phyloP scores from a whole-genome alignment of 2,797 vertebrate species.

The Macrochelys suwanniensis region DNA sequence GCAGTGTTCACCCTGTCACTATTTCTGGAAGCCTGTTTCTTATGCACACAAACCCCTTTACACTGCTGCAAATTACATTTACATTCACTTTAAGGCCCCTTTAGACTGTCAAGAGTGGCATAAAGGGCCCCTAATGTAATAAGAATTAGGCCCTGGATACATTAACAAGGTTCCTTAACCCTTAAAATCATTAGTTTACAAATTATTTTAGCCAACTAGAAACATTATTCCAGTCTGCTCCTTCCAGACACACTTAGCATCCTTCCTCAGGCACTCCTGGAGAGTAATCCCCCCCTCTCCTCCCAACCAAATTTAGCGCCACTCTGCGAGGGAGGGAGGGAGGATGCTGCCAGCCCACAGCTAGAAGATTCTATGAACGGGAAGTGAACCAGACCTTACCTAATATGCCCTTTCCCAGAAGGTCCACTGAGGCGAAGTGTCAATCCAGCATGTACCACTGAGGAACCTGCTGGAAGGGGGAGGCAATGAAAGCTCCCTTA shows the following conservation, averaged over 20 bases:
- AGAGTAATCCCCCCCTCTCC: rapidly evolving
- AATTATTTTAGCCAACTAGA: not conserved
- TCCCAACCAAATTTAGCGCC: not conserved
- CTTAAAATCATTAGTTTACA: not conserved
- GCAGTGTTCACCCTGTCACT: not conserved
- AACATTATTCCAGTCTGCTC: not conserved
- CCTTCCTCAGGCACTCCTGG: not conserved
- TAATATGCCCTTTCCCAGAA: not conserved
- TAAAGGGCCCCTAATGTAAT: rapidly evolving
- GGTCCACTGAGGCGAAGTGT: not conserved
- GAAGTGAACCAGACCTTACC: not conserved
- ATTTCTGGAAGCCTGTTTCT: not conserved
- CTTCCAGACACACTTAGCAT: not conserved
- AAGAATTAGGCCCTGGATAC: not conserved
- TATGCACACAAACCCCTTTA: not conserved
- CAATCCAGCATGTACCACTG: not conserved
- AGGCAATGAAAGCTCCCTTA: not conserved
- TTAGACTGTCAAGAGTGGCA: not conserved
- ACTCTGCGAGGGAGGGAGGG: not conserved
- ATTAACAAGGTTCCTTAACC: not conserved
- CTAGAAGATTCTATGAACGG: not conserved
- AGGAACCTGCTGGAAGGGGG: not conserved
- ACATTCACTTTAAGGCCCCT: not conserved
- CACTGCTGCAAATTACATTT: not conserved
- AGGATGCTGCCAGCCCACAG: not conserved